A percentile compares a stretch with the other conserved stretches of the same genome.
phyloP scores from a whole-genome alignment of 2,797 vertebrate species.

The Limosa lapponica region DNA sequence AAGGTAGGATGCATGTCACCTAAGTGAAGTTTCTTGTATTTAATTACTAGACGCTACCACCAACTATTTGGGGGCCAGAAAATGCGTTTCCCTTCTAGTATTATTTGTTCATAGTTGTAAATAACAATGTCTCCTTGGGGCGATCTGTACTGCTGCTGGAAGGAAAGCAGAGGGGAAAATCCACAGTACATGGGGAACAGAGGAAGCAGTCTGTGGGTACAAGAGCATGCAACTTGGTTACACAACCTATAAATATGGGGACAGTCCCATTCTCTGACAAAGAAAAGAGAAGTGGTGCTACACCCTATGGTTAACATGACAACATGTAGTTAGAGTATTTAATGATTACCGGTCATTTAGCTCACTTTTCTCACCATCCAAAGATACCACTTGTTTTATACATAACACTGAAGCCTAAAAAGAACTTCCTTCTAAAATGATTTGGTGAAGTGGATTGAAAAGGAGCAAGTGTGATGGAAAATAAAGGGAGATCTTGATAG shows the following conservation, averaged over 20 bases:
- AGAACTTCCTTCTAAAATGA: constrained; percentile 24
- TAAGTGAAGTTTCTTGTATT: background rate
- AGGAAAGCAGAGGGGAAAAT: background rate
- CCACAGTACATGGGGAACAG: background rate
- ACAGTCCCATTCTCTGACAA: background rate
- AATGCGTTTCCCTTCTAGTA: background rate
- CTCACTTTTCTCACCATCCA: constrained; percentile 28
- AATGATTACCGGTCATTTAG: background rate
- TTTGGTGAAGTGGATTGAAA: constrained; percentile 5
- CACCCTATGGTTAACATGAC: constrained; percentile 37
- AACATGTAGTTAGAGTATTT: constrained; percentile 30
- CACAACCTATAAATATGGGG: background rate
- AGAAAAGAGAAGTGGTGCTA: constrained; percentile 40
- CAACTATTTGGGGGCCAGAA: background rate
- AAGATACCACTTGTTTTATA: constrained; percentile 39
- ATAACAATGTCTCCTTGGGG: background rate
- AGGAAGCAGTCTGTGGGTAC: background rate
- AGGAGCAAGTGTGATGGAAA: background rate
- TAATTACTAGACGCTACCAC: background rate
- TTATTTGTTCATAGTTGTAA: background rate
- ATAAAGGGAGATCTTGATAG: background rate
- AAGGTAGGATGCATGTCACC: background rate
- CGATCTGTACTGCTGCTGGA: background rate
- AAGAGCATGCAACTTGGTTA: background rate
- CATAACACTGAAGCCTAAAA: background rate